Evolutionary conservation across 2,888 invertebrate genomes (phyloP).

Genomic region (Pecten maximus): DNA sequence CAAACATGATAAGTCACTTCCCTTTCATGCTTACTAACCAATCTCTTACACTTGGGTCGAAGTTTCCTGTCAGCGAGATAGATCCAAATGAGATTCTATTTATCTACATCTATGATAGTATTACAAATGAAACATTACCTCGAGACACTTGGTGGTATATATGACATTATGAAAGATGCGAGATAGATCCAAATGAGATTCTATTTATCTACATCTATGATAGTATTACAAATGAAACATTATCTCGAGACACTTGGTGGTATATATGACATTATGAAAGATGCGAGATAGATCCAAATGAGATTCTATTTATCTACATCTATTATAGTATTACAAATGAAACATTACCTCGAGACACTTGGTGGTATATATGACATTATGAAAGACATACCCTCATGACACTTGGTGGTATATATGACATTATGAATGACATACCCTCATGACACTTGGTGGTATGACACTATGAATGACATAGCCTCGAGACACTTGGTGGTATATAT

Average conservation of each 20-base stretch:
- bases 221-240: not conserved
- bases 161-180: too few species aligned
- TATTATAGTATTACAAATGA: not conserved
- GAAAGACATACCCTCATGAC: not conserved
- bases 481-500: not conserved
- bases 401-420: too few species aligned
- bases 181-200: not conserved
- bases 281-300: not conserved
- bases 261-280: too few species aligned
- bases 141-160: too few species aligned
- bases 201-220: not conserved
- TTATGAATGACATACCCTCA: too few species aligned
- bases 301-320: not conserved
- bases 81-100: not conserved
- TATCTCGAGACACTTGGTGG: too few species aligned
- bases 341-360: not conserved
- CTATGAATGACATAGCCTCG: not conserved
- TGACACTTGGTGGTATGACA: not conserved
- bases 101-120: not conserved
- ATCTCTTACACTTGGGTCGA: too few species aligned
- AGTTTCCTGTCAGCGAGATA: too few species aligned
- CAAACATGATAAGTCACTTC: too few species aligned
- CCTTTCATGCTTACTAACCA: too few species aligned
- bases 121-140: not conserved
- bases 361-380: too few species aligned